Evolutionary conservation across 2,113 vertebrate genomes (phyloP), one percentile per base, ranked within the genome.

Genomic region (Odontophorus gujanensis): DNA sequence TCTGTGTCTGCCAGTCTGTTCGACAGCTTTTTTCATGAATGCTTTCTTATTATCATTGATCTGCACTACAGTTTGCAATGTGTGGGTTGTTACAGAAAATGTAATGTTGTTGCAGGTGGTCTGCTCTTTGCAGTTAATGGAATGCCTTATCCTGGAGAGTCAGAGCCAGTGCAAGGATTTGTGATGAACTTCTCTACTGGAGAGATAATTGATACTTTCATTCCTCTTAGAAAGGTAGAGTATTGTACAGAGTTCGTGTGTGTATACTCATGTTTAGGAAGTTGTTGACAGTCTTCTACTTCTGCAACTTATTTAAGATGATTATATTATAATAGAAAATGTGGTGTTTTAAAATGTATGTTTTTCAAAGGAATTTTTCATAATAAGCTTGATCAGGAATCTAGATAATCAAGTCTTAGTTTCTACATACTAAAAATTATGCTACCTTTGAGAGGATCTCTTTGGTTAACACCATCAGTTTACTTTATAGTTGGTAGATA

Each of bases 61-160:
- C 74, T 77, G 66, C 13, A 14, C 28, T 81, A 65, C 28, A 48
- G 42, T 81, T 94, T 62, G 36, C 26, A 59, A 1, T 4, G 4
- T n/a, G 16, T 16, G 40, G 7, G 4, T 62, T 89, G 20, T 68
- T 90, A 66, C 85, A 73, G 42, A 50, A 82, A 73, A 82, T 89
- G 21, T 83, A 6, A 58, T 65, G 14, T 93, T 94, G 24, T 98
- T 97, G 91, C 89, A 99, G 99, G 97, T 96, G 99, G 98, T 74
- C 93, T 99, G 81, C 98, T 99, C 85, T 99, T 98, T 76, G 99
- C 98, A 8, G 98, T 99, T 63, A 99, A 99, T 94, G 99, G 99
- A 67, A 98, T 98, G 74, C 97, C 98, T 78, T 95, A 94, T 53
- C 97, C 97, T 96, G 98, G 96, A 38, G 96, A 89, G 51, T 92